Conservation (phyloP, 2,113 vertebrate species). For the Acanthochromis polyacanthus region DNA sequence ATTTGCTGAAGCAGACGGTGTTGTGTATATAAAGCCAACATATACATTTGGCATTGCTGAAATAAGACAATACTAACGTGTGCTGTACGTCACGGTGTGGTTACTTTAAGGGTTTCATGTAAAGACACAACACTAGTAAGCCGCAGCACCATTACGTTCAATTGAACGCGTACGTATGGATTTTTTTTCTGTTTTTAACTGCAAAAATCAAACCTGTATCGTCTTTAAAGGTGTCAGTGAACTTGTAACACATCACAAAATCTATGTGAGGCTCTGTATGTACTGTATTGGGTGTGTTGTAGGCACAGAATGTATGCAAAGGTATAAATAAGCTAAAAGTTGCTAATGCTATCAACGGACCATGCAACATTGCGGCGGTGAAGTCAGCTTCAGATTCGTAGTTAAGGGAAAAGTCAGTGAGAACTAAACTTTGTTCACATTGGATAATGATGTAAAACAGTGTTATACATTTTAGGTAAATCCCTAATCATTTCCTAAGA, state of each 20-base stretch:
- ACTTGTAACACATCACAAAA: background rate
- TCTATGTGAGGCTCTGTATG: background rate
- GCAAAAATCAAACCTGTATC: background rate
- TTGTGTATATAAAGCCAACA: background rate
- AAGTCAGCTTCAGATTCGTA: no score
- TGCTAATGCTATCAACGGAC: slow-evolving; percentile 12
- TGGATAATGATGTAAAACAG: no score
- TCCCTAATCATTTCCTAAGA: no score
- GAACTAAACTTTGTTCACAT: no score
- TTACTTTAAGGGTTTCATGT: no score
- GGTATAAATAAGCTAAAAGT: background rate
- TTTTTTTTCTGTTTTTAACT: background rate
- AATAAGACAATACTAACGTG: background rate
- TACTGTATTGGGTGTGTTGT: background rate
- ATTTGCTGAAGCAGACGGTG: background rate
- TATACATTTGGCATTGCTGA: background rate
- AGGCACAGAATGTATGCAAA: background rate
- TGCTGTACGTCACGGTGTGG: no score
- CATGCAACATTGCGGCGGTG: no score
- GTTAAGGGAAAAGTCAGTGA: no score
- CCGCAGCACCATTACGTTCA: background rate
- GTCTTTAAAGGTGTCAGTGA: background rate
- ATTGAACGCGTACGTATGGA: background rate
- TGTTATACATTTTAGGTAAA: no score
- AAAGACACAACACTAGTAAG: background rate